phyloP scores from a whole-genome alignment of 1,140 invertebrate genomes.

The Lepidurus couesii region DNA sequence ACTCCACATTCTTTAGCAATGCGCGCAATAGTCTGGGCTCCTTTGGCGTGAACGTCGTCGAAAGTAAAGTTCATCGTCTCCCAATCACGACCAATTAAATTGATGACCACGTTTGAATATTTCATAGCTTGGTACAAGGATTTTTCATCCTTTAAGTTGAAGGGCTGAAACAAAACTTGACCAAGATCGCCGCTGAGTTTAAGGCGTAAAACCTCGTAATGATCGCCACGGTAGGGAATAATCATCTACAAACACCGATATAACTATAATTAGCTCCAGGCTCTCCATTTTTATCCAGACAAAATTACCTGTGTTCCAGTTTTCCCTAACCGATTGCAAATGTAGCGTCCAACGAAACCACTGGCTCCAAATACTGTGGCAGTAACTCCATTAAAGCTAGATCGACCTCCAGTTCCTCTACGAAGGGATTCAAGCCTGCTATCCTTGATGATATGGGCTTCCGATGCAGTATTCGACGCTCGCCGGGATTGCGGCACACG shows the following conservation, averaged over 20 bases:
- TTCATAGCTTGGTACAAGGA: slow-evolving; percentile 77
- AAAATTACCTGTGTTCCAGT: slow-evolving; percentile 66
- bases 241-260: slow-evolving; percentile 61
- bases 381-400: slow-evolving; percentile 92
- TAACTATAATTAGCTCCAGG: neutral
- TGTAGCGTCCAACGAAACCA: slow-evolving; percentile 78
- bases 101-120: slow-evolving; percentile 97
- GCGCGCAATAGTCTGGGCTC: slow-evolving; percentile 65
- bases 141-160: slow-evolving; percentile 78
- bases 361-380: slow-evolving; percentile 92
- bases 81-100: slow-evolving; percentile 84
- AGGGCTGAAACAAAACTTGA: slow-evolving; percentile 87
- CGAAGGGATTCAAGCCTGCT: slow-evolving; percentile 60
- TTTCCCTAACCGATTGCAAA: slow-evolving; percentile 84
- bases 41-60: slow-evolving; percentile 62
- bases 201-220: slow-evolving; percentile 65
- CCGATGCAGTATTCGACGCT: slow-evolving; percentile 41
- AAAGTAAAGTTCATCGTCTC: slow-evolving; percentile 85
- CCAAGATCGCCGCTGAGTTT: slow-evolving; percentile 90
- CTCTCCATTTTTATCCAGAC: neutral
- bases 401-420: slow-evolving; percentile 85
- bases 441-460: slow-evolving; percentile 44
- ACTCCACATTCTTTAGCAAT: slow-evolving; percentile 69
- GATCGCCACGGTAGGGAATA: slow-evolving; percentile 83
- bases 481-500: slow-evolving; percentile 38